phyloP scores from a whole-genome alignment of 2,888 invertebrate genomes.

The Brachyptera risi region DNA sequence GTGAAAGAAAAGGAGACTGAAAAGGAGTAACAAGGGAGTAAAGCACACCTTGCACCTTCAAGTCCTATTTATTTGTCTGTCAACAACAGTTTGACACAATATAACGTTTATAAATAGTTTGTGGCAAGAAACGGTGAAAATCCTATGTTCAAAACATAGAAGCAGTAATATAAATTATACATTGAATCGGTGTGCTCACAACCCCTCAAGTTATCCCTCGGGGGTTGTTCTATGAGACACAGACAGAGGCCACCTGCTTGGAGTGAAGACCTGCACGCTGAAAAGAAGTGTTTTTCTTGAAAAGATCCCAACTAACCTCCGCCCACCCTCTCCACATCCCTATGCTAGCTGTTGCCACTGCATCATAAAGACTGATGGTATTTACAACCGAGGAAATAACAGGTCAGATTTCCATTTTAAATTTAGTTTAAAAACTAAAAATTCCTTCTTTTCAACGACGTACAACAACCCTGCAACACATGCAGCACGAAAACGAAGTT shows the following conservation, averaged over 20 bases:
- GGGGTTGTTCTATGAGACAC: neutral
- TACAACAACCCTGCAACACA: neutral
- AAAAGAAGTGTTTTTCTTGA: slow-evolving; percentile 9
- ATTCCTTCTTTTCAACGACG: neutral
- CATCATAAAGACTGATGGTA: neutral
- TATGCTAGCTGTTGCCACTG: too few species aligned
- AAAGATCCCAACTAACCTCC: neutral
- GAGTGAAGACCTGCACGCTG: slow-evolving; percentile 19
- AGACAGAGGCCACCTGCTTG: slow-evolving; percentile 14
- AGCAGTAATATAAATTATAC: neutral
- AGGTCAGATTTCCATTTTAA: neutral
- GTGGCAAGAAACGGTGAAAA: too few species aligned
- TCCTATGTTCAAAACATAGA: too few species aligned
- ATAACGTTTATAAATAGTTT: too few species aligned
- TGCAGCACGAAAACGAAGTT: too few species aligned
- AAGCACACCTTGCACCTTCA: too few species aligned
- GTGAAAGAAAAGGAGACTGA: too few species aligned
- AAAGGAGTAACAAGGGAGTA: too few species aligned
- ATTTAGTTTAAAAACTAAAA: too few species aligned
- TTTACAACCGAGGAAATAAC: neutral
- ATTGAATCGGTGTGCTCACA: neutral
- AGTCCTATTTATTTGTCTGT: too few species aligned
- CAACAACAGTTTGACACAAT: too few species aligned
- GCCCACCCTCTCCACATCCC: neutral
- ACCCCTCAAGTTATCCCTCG: neutral